A percentile compares a stretch with the other conserved stretches of the same genome.
These are phyloP conservation scores for Empidonax alnorum DNA, from an alignment of 2,113 vertebrate species.

Conservation along the genomic window DNA sequence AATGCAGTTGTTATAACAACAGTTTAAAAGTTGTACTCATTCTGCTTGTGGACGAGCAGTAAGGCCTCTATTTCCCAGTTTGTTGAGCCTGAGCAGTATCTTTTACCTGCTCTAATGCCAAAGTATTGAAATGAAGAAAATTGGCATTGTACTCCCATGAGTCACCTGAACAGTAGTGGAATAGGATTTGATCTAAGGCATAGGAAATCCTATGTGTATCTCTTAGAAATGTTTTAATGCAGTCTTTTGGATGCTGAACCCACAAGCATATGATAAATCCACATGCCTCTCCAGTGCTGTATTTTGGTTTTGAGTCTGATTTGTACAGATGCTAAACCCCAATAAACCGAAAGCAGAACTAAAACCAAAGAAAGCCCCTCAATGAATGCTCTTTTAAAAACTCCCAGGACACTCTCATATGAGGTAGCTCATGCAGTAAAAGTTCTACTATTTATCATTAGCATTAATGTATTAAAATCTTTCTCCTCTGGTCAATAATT, in stretches of 20 bases:
- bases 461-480: not conserved
- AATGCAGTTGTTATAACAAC: not conserved
- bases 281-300: not conserved
- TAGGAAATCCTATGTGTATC: not conserved
- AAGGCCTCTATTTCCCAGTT: not conserved
- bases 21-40: not conserved
- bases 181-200: not conserved
- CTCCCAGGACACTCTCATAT: not conserved
- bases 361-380: not conserved
- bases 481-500: not conserved
- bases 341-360: not conserved
- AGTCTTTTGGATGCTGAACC: not conserved
- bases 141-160: not conserved
- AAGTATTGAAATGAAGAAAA: slow-evolving; percentile 4
- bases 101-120: slow-evolving; percentile 10
- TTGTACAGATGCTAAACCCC: not conserved
- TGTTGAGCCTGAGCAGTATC: not conserved
- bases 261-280: not conserved
- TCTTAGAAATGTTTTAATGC: not conserved
- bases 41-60: not conserved
- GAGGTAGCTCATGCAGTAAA: not conserved
- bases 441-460: not conserved
- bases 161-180: not conserved
- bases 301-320: not conserved
- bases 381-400: not conserved